Percentiles rank a stretch among this genome's conserved stretches.
Conservation (phyloP, 2,888 invertebrate species). For the Scaptomyza tumidula region DNA sequence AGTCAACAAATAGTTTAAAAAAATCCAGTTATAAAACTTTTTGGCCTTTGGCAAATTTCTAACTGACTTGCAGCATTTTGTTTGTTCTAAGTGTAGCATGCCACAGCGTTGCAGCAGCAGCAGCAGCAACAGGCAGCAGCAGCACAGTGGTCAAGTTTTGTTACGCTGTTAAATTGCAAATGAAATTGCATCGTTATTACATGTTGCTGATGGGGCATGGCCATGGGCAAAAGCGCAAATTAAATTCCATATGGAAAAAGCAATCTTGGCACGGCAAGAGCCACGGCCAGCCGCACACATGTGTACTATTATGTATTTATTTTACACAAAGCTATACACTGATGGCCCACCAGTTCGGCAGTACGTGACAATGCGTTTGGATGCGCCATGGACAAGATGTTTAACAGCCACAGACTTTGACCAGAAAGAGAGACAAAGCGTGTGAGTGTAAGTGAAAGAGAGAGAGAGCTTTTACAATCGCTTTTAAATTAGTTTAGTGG, state of each 20-base stretch:
- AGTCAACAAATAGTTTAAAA: too few relatives aligned
- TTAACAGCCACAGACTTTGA: constrained; percentile 72
- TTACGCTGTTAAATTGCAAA: constrained; percentile 63
- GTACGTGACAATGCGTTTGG: constrained; percentile 74
- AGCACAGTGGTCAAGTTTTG: constrained; percentile 36
- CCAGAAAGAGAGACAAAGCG: constrained; percentile 15
- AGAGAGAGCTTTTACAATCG: constrained; percentile 76
- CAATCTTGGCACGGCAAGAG: constrained; percentile 65
- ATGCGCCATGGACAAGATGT: constrained; percentile 65
- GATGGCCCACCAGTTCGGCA: constrained; percentile 44
- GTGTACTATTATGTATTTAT: constrained; percentile 60
- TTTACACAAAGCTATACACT: constrained; percentile 63
- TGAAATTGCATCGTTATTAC: constrained; percentile 82
- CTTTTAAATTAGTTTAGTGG: constrained; percentile 83
- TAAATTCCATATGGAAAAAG: constrained; percentile 83
- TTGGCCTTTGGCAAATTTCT: too few relatives aligned
- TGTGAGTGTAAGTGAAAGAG: constrained; percentile 15
- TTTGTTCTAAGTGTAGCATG: constrained; percentile 24
- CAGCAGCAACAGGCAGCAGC: background rate
- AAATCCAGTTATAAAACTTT: too few relatives aligned
- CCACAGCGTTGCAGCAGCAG: background rate
- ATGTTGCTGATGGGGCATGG: constrained; percentile 57
- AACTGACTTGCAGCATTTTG: background rate
- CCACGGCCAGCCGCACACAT: constrained; percentile 32
- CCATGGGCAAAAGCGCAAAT: constrained; percentile 74